phyloP scores from a whole-genome alignment of 2,888 invertebrate genomes.

The Melikaiella ostensackeni region DNA sequence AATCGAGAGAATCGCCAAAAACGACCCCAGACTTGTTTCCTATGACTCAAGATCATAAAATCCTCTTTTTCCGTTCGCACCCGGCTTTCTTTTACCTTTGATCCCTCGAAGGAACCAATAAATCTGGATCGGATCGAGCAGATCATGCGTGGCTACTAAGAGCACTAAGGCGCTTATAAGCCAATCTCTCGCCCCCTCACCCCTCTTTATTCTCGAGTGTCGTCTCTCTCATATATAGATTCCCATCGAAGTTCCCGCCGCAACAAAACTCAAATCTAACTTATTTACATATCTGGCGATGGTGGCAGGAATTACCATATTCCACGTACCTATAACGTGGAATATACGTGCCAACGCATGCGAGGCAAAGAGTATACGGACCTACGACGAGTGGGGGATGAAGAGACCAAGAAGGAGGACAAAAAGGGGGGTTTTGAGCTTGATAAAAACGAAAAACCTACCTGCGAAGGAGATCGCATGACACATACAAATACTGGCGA shows the following conservation, averaged over 20 bases:
- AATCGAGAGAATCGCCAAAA: slow-evolving; percentile 50
- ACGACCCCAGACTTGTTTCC: slow-evolving; percentile 20
- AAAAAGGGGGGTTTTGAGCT: slow-evolving; percentile 38
- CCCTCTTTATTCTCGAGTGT: slow-evolving; percentile 40
- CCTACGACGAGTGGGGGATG: slow-evolving; percentile 50
- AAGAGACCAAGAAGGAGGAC: slow-evolving; percentile 46
- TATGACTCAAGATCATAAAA: slow-evolving; percentile 67
- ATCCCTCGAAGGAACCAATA: slow-evolving; percentile 69
- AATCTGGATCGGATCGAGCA: slow-evolving; percentile 72
- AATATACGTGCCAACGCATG: slow-evolving; percentile 73
- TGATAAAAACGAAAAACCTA: slow-evolving; percentile 52
- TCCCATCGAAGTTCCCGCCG: slow-evolving; percentile 73
- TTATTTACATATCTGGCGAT: slow-evolving; percentile 76
- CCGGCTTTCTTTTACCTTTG: slow-evolving; percentile 51
- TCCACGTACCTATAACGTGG: slow-evolving; percentile 61
- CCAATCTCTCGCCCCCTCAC: slow-evolving; percentile 37
- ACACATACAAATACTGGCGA: slow-evolving; percentile 58
- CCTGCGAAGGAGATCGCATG: slow-evolving; percentile 64
- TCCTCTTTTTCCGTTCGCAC: slow-evolving; percentile 74
- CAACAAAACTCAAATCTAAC: slow-evolving; percentile 76
- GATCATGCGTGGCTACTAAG: slow-evolving; percentile 67
- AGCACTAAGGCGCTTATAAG: slow-evolving; percentile 72
- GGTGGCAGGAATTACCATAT: slow-evolving; percentile 74
- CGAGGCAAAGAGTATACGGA: slow-evolving; percentile 60
- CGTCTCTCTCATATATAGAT: slow-evolving; percentile 58